Conservation (phyloP, 2,888 invertebrate genomes). For the Anaspis maculata region DNA sequence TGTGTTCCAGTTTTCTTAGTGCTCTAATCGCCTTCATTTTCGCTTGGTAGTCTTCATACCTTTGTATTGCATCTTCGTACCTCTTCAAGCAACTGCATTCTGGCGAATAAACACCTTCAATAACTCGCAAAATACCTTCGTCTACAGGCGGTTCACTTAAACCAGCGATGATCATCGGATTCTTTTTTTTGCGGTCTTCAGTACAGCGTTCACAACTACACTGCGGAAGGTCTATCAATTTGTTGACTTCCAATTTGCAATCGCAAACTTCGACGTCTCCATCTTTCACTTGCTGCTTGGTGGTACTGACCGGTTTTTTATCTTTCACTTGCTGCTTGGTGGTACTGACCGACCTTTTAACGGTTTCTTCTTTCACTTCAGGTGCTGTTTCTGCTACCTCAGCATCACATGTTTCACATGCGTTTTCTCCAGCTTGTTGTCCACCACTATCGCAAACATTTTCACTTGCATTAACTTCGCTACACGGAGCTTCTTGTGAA, state of each 20-base stretch:
- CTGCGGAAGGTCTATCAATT: slow-evolving; percentile 9
- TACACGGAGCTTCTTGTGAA: no score
- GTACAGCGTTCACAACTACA: slow-evolving; percentile 15
- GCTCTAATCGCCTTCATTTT: slow-evolving; percentile 17
- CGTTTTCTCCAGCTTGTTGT: background rate
- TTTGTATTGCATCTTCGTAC: slow-evolving; percentile 17
- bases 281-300: background rate
- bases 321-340: background rate
- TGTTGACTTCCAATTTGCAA: slow-evolving; percentile 11
- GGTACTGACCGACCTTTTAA: background rate
- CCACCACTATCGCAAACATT: background rate
- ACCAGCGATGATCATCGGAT: no score
- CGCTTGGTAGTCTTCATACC: slow-evolving; percentile 20
- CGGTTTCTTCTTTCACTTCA: background rate
- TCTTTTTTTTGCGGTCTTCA: slow-evolving; percentile 11
- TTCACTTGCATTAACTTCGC: no score
- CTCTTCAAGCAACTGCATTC: slow-evolving; percentile 11
- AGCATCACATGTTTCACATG: background rate
- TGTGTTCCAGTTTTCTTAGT: slow-evolving; percentile 17
- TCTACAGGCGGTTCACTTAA: slow-evolving; percentile 12
- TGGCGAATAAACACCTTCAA: slow-evolving; percentile 23
- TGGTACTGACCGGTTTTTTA: background rate
- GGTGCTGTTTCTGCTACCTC: background rate
- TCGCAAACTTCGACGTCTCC: slow-evolving; percentile 7
- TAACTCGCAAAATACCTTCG: slow-evolving; percentile 20